These are phyloP conservation scores for Uromys caudimaculatus DNA, from an alignment of 2,797 vertebrate genomes.

Conservation along the genomic window DNA sequence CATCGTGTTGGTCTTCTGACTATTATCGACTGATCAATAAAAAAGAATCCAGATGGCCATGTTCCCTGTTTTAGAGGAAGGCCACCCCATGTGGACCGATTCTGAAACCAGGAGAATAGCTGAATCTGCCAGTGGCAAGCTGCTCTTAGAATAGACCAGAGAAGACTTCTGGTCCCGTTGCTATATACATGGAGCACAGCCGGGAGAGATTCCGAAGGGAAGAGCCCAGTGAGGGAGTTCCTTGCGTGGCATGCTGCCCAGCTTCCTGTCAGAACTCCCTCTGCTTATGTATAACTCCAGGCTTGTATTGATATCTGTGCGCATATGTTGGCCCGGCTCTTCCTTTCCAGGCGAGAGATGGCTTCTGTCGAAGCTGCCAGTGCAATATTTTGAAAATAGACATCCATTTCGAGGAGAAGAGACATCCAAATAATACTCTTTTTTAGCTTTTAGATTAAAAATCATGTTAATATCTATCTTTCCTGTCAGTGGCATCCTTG, in stretches of 20 bases:
- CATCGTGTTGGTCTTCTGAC: background rate
- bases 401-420: slow-evolving; percentile 75
- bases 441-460: slow-evolving; percentile 54
- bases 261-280: slow-evolving; percentile 54
- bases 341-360: slow-evolving; percentile 84
- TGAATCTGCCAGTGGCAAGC: background rate
- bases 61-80: background rate
- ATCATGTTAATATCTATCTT: slow-evolving; percentile 29
- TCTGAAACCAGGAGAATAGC: background rate
- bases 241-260: slow-evolving; percentile 51
- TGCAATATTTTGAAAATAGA: slow-evolving; percentile 85
- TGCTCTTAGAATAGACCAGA: background rate
- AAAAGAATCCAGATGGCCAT: background rate
- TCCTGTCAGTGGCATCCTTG: background rate
- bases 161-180: background rate
- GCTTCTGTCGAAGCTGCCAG: slow-evolving; percentile 85
- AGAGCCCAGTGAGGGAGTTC: background rate
- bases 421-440: slow-evolving; percentile 67
- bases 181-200: background rate
- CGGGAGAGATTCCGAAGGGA: background rate
- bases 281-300: slow-evolving; percentile 82
- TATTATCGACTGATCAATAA: background rate
- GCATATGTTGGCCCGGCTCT: slow-evolving; percentile 83
- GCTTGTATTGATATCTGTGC: slow-evolving; percentile 82
- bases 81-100: background rate